Percentiles rank a stretch among this genome's conserved stretches.
These are phyloP conservation scores for Ichneumon xanthorius DNA, from an alignment of 2,888 invertebrate species.

Conservation along the genomic window DNA sequence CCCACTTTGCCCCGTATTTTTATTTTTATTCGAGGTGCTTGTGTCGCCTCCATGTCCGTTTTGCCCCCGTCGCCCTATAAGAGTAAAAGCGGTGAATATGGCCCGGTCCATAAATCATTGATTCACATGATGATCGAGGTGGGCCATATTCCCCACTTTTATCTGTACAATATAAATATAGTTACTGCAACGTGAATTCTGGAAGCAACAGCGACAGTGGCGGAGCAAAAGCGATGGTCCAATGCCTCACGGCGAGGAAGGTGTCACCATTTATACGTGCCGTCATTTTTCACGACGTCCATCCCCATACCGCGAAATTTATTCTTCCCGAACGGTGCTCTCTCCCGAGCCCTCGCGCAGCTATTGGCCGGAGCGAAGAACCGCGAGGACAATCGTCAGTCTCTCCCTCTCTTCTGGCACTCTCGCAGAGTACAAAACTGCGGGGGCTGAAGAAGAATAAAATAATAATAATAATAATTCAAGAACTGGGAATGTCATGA, in stretches of 20 bases:
- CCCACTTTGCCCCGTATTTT: too few relatives aligned
- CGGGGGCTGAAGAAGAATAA: constrained; percentile 14
- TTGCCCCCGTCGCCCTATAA: too few relatives aligned
- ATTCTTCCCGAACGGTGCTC: constrained; percentile 69
- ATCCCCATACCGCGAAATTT: constrained; percentile 68
- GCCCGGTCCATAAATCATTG: too few relatives aligned
- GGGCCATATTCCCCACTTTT: neutral
- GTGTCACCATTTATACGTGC: constrained; percentile 78
- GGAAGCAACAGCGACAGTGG: constrained; percentile 49
- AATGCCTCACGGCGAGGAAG: constrained; percentile 74
- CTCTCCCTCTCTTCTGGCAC: constrained; percentile 15
- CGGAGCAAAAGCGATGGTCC: constrained; percentile 55
- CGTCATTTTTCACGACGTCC: constrained; percentile 78
- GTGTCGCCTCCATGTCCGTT: too few relatives aligned
- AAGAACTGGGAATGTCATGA: constrained; percentile 49
- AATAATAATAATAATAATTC: constrained; percentile 51
- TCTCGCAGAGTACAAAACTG: constrained; percentile 32
- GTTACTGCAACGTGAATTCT: neutral
- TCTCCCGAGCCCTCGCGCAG: constrained; percentile 29
- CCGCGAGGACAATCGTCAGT: constrained; percentile 30
- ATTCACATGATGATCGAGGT: too few relatives aligned
- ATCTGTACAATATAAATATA: neutral
- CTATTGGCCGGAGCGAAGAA: constrained; percentile 15
- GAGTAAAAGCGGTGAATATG: too few relatives aligned
- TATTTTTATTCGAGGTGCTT: too few relatives aligned